These are phyloP conservation scores for Macroglossus sobrinus DNA, from an alignment of 2,113 vertebrate species.

Conservation along the genomic window DNA sequence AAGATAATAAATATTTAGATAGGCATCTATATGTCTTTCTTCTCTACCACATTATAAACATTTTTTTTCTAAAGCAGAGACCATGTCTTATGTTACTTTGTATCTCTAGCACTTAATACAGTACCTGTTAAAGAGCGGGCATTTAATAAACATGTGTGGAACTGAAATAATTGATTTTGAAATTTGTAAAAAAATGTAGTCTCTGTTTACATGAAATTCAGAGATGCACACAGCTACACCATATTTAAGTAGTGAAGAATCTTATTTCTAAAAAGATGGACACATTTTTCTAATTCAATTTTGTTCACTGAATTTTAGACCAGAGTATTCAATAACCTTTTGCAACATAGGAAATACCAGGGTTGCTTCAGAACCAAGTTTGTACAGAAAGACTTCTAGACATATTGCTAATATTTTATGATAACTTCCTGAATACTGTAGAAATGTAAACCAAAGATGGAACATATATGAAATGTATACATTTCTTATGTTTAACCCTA, in stretches of 20 bases:
- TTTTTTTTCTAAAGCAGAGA: neutral
- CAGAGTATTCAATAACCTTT: neutral
- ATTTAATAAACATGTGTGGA: neutral
- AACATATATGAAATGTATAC: neutral
- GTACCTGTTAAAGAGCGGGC: neutral
- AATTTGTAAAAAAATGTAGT: neutral
- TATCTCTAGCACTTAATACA: neutral
- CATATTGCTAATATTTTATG: neutral
- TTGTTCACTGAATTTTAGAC: conserved; percentile 39
- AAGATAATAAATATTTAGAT: neutral
- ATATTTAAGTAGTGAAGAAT: neutral
- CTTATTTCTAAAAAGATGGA: neutral
- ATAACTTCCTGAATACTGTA: neutral
- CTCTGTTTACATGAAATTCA: conserved; percentile 7
- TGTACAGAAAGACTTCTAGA: neutral
- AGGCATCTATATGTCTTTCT: neutral
- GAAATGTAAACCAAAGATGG: conserved; percentile 17
- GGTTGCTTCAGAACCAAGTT: neutral
- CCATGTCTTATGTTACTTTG: neutral
- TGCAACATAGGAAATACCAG: neutral
- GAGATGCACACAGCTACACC: neutral
- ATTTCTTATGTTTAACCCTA: neutral
- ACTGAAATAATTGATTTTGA: conserved; percentile 30
- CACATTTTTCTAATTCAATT: neutral
- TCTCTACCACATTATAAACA: neutral